Percentiles rank a stretch among this genome's conserved stretches.
Conservation (phyloP, 2,888 invertebrate species). For the Standfussiana lucernea region DNA sequence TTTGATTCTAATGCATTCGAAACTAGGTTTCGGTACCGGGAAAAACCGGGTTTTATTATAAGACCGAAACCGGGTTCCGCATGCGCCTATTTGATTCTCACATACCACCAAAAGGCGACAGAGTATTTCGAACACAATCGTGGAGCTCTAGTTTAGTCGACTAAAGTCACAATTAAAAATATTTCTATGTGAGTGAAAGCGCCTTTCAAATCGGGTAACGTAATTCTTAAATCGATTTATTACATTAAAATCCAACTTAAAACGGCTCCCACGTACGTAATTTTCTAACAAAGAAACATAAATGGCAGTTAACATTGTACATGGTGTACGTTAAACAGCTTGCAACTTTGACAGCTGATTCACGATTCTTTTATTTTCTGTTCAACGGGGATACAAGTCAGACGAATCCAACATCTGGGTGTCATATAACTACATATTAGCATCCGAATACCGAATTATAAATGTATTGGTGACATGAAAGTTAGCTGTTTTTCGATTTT, state of each 20-base stretch:
- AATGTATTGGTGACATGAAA: background rate
- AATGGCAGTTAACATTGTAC: constrained; percentile 11
- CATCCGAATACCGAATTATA: constrained; percentile 15
- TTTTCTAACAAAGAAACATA: constrained; percentile 24
- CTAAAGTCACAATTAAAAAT: background rate
- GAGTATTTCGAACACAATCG: background rate
- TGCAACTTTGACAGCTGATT: constrained; percentile 45
- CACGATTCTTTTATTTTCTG: constrained; percentile 46
- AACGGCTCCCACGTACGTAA: background rate
- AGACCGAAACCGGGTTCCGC: no score
- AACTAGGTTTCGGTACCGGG: no score
- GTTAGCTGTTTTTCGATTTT: background rate
- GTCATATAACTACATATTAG: background rate
- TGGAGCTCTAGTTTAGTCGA: background rate
- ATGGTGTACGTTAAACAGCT: constrained; percentile 13
- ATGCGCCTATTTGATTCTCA: no score
- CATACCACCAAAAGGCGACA: background rate
- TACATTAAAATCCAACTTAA: background rate
- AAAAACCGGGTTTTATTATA: no score
- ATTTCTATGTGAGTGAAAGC: background rate
- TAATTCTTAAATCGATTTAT: background rate
- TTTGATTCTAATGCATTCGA: background rate
- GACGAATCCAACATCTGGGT: constrained; percentile 42
- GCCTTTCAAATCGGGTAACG: background rate
- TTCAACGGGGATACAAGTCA: constrained; percentile 13